Percentiles rank a stretch among this genome's conserved stretches.
phyloP scores from a whole-genome alignment of 2,113 vertebrate species.

The Osmerus eperlanus region DNA sequence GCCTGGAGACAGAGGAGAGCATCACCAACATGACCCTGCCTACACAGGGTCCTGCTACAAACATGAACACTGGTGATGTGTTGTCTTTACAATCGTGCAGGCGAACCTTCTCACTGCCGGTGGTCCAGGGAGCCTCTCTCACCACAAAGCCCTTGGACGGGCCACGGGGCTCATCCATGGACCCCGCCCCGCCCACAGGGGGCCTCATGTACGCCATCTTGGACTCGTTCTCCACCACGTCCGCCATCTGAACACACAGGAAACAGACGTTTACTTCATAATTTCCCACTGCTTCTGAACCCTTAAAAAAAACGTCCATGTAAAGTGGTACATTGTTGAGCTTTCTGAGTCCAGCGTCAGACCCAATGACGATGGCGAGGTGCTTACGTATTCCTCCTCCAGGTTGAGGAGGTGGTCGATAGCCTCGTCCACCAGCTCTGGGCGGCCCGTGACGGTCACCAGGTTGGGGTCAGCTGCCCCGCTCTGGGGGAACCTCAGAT shows the following conservation, averaged over 20 bases:
- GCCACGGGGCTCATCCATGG: conserved; percentile 78
- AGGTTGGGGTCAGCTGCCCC: conserved; percentile 91
- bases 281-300: background rate
- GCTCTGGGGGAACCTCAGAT: conserved; percentile 94
- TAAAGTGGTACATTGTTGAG: too few relatives aligned
- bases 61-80: too few relatives aligned
- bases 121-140: conserved; percentile 95
- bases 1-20: conserved; percentile 69
- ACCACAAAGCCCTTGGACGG: conserved; percentile 97
- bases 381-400: conserved; percentile 95
- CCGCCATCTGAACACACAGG: conserved; percentile 75
- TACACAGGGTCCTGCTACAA: background rate
- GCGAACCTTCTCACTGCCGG: conserved; percentile 83
- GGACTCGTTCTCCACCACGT: conserved; percentile 88
- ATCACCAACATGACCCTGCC: background rate
- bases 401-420: conserved; percentile 96
- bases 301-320: too few relatives aligned
- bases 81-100: conserved; percentile 21
- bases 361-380: background rate
- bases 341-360: too few relatives aligned
- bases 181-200: conserved; percentile 63
- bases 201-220: conserved; percentile 92
- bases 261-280: background rate
- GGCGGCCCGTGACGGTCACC: conserved; percentile 92
- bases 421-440: conserved; percentile 95